A percentile compares a stretch with the other conserved stretches of the same genome.
Conservation (phyloP, 2,113 vertebrate genomes). For the Amblyornis subalaris region DNA sequence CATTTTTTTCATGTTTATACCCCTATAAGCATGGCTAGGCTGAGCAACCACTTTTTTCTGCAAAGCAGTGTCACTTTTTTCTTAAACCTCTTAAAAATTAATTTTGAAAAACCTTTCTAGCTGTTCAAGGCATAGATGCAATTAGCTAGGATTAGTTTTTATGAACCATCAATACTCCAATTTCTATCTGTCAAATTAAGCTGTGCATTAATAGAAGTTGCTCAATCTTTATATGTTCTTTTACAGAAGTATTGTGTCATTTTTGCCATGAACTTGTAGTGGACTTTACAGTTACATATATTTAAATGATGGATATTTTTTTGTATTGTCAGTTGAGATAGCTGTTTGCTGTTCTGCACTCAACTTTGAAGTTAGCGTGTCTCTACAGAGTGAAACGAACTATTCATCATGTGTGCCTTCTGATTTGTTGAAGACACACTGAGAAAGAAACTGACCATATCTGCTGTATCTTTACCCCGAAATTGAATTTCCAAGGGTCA, state of each 20-base stretch:
- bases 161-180: not conserved
- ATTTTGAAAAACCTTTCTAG: constrained; percentile 20
- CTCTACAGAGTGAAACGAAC: not conserved
- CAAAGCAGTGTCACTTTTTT: not conserved
- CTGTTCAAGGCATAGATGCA: not conserved
- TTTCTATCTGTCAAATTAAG: not conserved
- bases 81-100: constrained; percentile 4
- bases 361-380: not conserved
- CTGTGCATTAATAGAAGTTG: not conserved
- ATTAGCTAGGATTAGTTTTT: constrained; percentile 2
- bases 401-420: not conserved
- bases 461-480: not conserved
- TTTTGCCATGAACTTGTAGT: not conserved
- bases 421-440: not conserved
- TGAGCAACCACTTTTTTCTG: not conserved
- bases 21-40: not conserved
- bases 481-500: not conserved
- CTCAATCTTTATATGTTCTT: not conserved
- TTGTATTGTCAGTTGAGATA: not conserved
- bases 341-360: not conserved
- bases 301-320: not conserved
- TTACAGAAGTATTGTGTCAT: rapidly evolving
- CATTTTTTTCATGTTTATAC: not conserved
- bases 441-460: not conserved
- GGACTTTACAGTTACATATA: not conserved